Evolutionary conservation across 1,140 invertebrate species (phyloP).

Genomic region (Zophobas morio): DNA sequence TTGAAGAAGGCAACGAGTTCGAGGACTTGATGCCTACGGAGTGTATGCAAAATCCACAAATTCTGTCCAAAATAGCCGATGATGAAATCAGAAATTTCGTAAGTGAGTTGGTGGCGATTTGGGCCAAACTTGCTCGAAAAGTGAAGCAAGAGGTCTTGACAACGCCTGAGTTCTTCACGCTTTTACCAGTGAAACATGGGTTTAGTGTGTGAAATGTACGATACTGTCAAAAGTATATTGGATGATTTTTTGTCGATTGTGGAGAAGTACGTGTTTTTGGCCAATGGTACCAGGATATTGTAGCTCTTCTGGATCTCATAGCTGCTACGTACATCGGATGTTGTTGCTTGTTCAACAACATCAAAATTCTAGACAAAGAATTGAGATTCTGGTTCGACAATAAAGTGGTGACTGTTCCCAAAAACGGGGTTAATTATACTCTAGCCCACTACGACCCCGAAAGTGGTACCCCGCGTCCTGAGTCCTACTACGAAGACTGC

Average conservation of each 20-base stretch:
- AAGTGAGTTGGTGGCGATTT: constrained; percentile 75
- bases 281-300: constrained; percentile 81
- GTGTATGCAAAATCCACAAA: constrained; percentile 79
- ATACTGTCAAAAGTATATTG: constrained; percentile 84
- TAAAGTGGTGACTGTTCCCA: constrained; percentile 71
- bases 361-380: constrained; percentile 79
- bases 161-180: constrained; percentile 78
- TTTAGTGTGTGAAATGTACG: constrained; percentile 83
- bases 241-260: constrained; percentile 80
- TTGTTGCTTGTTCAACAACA: constrained; percentile 75
- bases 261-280: constrained; percentile 75
- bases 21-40: constrained; percentile 75
- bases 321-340: constrained; percentile 79
- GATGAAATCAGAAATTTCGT: constrained; percentile 73
- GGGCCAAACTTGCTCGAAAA: constrained; percentile 81
- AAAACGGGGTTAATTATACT: constrained; percentile 71
- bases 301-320: constrained; percentile 85
- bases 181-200: constrained; percentile 84
- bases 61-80: constrained; percentile 77
- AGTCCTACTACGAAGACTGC: constrained; percentile 80
- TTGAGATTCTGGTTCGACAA: constrained; percentile 77
- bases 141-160: constrained; percentile 75
- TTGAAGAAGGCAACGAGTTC: constrained; percentile 70
- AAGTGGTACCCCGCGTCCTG: constrained; percentile 82
- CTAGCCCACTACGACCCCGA: constrained; percentile 73